phyloP scores from a whole-genome alignment of 1,140 invertebrate genomes.

The Eciton burchellii region DNA sequence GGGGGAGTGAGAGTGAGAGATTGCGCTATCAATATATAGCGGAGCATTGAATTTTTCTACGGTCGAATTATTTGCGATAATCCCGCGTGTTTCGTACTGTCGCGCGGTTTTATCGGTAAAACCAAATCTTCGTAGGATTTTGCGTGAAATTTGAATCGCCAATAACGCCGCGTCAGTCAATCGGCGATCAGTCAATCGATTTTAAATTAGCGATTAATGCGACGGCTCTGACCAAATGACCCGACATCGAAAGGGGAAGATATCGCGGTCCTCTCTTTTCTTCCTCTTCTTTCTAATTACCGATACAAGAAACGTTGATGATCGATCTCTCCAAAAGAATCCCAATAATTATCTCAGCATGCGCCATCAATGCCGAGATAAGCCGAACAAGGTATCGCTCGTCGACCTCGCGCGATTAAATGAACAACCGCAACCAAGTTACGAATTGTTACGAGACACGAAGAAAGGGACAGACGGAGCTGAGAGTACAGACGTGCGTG shows the following conservation, averaged over 20 bases:
- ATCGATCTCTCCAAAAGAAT: background rate
- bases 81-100: constrained; percentile 44
- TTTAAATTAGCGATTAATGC: constrained; percentile 57
- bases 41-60: constrained; percentile 56
- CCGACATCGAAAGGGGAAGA: background rate
- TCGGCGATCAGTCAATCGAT: constrained; percentile 59
- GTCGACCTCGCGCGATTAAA: constrained; percentile 15
- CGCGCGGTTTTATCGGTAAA: constrained; percentile 41
- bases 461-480: background rate
- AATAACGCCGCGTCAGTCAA: constrained; percentile 56
- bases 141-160: constrained; percentile 55
- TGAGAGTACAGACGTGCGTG: background rate
- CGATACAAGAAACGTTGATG: too few relatives aligned
- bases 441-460: background rate
- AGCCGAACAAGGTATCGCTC: background rate
- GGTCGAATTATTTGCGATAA: constrained; percentile 60
- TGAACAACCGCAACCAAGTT: background rate
- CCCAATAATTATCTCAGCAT: background rate
- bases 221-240: background rate
- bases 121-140: constrained; percentile 61
- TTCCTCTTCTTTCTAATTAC: background rate
- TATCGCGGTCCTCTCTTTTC: background rate
- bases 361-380: background rate
- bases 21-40: constrained; percentile 46
- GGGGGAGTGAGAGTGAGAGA: background rate